These are phyloP conservation scores for Hippocampus barbouri DNA, from an alignment of 2,113 vertebrate species.

Conservation along the genomic window DNA sequence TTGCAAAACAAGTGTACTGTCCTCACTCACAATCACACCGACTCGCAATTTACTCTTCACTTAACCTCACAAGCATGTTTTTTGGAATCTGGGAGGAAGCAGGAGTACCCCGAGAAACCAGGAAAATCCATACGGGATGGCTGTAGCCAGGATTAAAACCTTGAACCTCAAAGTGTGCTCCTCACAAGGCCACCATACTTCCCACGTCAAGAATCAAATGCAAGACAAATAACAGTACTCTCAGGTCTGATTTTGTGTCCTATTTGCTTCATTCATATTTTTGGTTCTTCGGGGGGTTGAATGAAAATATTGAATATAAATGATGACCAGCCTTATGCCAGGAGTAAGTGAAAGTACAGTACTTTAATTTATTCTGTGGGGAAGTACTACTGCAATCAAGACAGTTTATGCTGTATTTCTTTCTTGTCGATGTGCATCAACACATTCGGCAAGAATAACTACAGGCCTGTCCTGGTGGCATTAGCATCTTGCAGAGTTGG, in stretches of 20 bases:
- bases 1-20: no score
- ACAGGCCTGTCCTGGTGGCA: neutral
- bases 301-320: neutral
- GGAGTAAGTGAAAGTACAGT: neutral
- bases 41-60: no score
- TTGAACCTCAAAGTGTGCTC: no score
- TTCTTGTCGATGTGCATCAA: neutral
- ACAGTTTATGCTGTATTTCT: neutral
- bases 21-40: no score
- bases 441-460: neutral
- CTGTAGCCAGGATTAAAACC: no score
- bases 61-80: no score
- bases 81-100: no score
- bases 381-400: neutral
- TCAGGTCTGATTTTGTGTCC: neutral
- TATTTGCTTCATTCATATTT: neutral
- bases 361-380: neutral
- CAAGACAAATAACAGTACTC: no score
- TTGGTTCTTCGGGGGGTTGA: neutral
- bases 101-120: no score
- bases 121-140: no score
- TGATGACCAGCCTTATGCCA: neutral
- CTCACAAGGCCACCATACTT: no score
- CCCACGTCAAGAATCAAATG: no score
- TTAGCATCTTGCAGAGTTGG: neutral